Percentiles rank a stretch among this genome's conserved stretches.
These are phyloP conservation scores for Centropyge bicolor DNA, from an alignment of 2,797 vertebrate species.

Conservation along the genomic window DNA sequence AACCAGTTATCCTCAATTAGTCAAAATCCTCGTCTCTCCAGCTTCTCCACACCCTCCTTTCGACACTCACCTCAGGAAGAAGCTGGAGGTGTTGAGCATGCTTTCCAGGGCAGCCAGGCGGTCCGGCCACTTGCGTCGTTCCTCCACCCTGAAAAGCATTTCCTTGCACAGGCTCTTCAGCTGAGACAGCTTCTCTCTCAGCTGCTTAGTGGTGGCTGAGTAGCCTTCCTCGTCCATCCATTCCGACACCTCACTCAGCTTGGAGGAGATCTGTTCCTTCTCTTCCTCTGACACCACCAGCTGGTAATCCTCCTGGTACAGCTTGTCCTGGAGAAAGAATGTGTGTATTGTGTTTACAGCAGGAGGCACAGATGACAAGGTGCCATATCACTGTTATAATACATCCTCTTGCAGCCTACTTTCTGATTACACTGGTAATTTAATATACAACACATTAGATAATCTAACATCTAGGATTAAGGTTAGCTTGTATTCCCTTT, in stretches of 20 bases:
- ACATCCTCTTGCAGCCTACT: not conserved
- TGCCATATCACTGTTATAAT: no score
- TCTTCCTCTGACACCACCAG: constrained; percentile 91
- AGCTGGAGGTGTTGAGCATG: constrained; percentile 94
- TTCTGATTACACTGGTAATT: not conserved
- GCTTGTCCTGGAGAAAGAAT: constrained; percentile 88
- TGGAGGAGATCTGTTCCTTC: constrained; percentile 89
- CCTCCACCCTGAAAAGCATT: constrained; percentile 96
- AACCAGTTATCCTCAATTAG: not conserved
- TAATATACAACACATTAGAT: not conserved
- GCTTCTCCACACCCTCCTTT: not conserved
- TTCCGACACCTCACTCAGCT: constrained; percentile 87
- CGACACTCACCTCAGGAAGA: constrained; percentile 91
- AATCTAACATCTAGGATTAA: not conserved
- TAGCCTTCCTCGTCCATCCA: constrained; percentile 99
- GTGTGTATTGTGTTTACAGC: not conserved
- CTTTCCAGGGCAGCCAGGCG: constrained; percentile 90
- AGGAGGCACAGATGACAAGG: no score
- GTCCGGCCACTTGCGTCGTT: constrained; percentile 95
- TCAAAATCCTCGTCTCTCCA: not conserved
- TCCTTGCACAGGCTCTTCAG: constrained; percentile 91
- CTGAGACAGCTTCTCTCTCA: constrained; percentile 91
- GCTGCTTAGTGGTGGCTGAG: constrained; percentile 89
- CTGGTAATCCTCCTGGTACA: constrained; percentile 93
- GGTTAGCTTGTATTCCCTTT: not conserved